These are phyloP conservation scores for Enoplosus armatus DNA, from an alignment of 2,797 vertebrate species.

Conservation along the genomic window DNA sequence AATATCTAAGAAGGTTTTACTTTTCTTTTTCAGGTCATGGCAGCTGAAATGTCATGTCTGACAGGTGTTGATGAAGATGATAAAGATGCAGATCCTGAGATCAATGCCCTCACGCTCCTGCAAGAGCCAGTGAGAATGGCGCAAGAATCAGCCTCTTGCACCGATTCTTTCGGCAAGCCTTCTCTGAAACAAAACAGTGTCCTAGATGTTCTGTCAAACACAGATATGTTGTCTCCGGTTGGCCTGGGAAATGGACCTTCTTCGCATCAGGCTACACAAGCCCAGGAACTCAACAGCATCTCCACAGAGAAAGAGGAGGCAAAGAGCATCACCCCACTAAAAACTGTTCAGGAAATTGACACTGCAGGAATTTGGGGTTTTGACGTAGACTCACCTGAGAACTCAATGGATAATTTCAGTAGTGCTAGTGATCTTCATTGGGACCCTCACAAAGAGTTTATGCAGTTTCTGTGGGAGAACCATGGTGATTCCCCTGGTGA, in stretches of 20 bases:
- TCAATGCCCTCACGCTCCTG: slow-evolving; percentile 86
- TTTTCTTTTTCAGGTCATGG: slow-evolving; percentile 80
- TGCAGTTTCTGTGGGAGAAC: slow-evolving; percentile 92
- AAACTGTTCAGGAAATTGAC: slow-evolving; percentile 91
- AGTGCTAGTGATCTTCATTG: slow-evolving; percentile 87
- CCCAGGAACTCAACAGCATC: slow-evolving; percentile 86
- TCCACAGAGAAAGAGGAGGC: slow-evolving; percentile 88
- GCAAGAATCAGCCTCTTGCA: slow-evolving; percentile 74
- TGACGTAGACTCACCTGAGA: slow-evolving; percentile 89
- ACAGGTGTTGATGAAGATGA: slow-evolving; percentile 93
- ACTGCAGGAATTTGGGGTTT: slow-evolving; percentile 89
- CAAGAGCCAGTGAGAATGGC: slow-evolving; percentile 91
- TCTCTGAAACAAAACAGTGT: slow-evolving; percentile 74
- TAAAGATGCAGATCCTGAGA: slow-evolving; percentile 88
- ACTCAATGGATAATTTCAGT: slow-evolving; percentile 91
- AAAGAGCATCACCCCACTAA: slow-evolving; percentile 93
- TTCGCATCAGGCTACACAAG: slow-evolving; percentile 90
- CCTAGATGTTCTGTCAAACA: slow-evolving; percentile 78
- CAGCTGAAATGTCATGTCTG: slow-evolving; percentile 93
- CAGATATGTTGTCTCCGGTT: slow-evolving; percentile 85
- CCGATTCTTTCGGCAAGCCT: slow-evolving; percentile 71
- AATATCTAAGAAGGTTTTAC: slow-evolving; percentile 54
- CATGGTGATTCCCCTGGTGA: slow-evolving; percentile 88
- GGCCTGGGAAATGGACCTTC: slow-evolving; percentile 95
- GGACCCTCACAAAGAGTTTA: slow-evolving; percentile 95